Evolutionary conservation across 2,113 vertebrate species (phyloP).

Genomic region (Haliaeetus leucogaster): DNA sequence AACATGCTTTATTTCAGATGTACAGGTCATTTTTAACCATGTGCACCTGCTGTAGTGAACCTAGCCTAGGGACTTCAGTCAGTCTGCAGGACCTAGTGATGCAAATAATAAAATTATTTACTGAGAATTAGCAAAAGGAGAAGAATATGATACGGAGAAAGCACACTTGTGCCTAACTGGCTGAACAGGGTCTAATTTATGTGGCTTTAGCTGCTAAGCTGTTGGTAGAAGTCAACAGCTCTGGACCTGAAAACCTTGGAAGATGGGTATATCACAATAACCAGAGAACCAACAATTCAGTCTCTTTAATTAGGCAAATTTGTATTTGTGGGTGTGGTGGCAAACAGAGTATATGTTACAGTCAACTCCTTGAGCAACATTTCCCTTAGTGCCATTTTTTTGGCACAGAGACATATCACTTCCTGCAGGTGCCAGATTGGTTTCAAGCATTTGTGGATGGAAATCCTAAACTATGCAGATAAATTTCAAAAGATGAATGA

Average conservation of each 20-base stretch:
- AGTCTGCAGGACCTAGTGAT: not conserved
- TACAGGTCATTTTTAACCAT: not conserved
- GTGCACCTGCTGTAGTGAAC: not conserved
- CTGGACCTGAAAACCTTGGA: not conserved
- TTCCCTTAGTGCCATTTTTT: not conserved
- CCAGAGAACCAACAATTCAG: not conserved
- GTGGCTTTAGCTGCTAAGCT: not conserved
- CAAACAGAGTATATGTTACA: not conserved
- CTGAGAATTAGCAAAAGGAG: not conserved
- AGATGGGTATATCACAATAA: not conserved
- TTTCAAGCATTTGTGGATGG: not conserved
- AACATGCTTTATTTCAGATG: not conserved
- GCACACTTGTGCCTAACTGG: not conserved
- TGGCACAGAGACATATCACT: not conserved
- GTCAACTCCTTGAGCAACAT: not conserved
- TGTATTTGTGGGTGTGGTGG: not conserved
- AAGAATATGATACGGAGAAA: not conserved
- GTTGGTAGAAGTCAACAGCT: not conserved
- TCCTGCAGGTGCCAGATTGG: not conserved
- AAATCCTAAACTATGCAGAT: conserved; percentile 16
- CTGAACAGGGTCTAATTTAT: not conserved
- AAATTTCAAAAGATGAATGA: conserved; percentile 54
- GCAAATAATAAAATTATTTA: not conserved
- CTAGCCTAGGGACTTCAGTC: not conserved
- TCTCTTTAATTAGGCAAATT: not conserved